These are phyloP conservation scores for Drosophila sproati DNA, from an alignment of 1,140 invertebrate genomes.

Conservation along the genomic window DNA sequence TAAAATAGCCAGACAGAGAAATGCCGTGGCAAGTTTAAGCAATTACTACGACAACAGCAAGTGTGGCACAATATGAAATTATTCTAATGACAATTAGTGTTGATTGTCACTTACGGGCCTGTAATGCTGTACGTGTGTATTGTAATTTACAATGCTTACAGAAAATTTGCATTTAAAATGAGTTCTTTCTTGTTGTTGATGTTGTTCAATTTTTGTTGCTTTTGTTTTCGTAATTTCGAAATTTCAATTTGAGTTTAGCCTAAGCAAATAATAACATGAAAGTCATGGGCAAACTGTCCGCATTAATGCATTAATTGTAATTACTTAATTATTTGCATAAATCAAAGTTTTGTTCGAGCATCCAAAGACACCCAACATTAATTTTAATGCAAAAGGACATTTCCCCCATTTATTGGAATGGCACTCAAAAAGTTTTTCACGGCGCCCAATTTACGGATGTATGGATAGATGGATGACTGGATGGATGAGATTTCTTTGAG, in stretches of 20 bases:
- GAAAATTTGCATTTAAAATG: conserved; percentile 79
- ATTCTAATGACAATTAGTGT: conserved; percentile 83
- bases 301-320: conserved; percentile 67
- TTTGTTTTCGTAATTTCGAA: conserved; percentile 36
- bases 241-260: conserved; percentile 47
- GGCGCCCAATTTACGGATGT: conserved; percentile 21
- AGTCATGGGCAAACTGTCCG: conserved; percentile 59
- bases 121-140: conserved; percentile 63
- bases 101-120: conserved; percentile 75
- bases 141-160: conserved; percentile 62
- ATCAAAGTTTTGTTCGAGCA: conserved; percentile 47
- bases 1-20: conserved; percentile 71
- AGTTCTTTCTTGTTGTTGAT: conserved; percentile 51
- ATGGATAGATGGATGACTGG: conserved; percentile 9
- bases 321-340: conserved; percentile 79
- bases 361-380: conserved; percentile 22
- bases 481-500: conserved; percentile 32
- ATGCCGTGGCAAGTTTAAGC: conserved; percentile 76
- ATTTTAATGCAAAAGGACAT: conserved; percentile 46
- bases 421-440: conserved; percentile 57
- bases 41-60: conserved; percentile 61
- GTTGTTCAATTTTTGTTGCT: conserved; percentile 17
- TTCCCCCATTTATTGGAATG: conserved; percentile 41
- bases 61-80: conserved; percentile 73
- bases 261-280: conserved; percentile 71